Conservation (phyloP, 2,113 vertebrate species). For the Sprattus sprattus region DNA sequence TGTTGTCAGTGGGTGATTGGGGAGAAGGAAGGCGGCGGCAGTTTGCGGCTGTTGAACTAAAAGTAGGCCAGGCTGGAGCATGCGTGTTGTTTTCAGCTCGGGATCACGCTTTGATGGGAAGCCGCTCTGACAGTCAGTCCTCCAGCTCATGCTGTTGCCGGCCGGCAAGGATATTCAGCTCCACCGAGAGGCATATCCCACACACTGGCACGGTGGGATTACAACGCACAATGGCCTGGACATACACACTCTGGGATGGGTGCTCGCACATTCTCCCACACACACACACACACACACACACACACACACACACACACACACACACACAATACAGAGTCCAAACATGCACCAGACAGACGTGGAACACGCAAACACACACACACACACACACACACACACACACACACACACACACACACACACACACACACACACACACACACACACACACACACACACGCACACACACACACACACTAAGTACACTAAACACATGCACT, state of each 20-base stretch:
- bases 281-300: background rate
- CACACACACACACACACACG: background rate
- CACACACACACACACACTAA: background rate
- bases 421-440: background rate
- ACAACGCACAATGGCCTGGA: background rate
- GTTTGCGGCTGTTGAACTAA: constrained; percentile 15
- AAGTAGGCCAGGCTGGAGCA: constrained; percentile 42
- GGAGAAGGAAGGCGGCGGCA: background rate
- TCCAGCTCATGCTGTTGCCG: constrained; percentile 50
- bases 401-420: background rate
- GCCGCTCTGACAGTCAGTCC: constrained; percentile 56
- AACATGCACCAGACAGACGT: no score
- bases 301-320: background rate
- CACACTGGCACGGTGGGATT: background rate
- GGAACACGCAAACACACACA: background rate
- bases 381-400: background rate
- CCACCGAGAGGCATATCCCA: constrained; percentile 42
- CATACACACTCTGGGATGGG: background rate
- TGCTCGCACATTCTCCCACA: no score
- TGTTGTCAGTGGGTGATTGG: background rate
- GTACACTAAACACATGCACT: background rate
- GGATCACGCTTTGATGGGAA: constrained; percentile 54
- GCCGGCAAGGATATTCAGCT: constrained; percentile 41
- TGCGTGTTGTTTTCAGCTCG: constrained; percentile 45
- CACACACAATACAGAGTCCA: background rate